phyloP scores from a whole-genome alignment of 1,140 invertebrate genomes.

The Agrypnia vestita region DNA sequence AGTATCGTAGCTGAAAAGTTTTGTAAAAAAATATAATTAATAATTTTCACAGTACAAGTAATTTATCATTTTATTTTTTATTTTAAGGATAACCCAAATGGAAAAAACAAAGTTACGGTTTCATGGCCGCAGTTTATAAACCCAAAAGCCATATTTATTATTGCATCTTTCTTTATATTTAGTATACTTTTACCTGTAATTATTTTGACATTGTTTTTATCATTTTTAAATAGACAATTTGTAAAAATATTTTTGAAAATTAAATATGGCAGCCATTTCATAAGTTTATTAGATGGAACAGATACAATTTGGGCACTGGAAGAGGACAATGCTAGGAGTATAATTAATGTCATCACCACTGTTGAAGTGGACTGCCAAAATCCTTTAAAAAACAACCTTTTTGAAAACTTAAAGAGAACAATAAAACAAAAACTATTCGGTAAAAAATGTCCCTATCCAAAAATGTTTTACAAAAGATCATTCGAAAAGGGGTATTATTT shows the following conservation, averaged over 20 bases:
- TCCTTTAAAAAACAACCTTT: conserved; percentile 42
- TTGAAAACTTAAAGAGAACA: conserved; percentile 47
- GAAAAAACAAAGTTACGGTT: conserved; percentile 52
- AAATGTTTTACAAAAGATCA: conserved; percentile 68
- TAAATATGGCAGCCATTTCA: conserved; percentile 65
- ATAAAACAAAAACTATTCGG: conserved; percentile 40
- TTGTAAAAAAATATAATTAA: not conserved
- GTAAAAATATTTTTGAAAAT: conserved; percentile 56
- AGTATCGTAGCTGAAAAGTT: not conserved
- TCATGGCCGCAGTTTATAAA: conserved; percentile 52
- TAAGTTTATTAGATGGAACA: conserved; percentile 69
- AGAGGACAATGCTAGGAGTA: conserved; percentile 65
- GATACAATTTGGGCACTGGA: conserved; percentile 74
- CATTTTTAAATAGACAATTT: conserved; percentile 63
- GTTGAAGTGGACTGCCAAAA: conserved; percentile 64
- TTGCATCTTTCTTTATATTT: conserved; percentile 61
- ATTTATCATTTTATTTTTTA: not conserved
- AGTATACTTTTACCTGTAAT: conserved; percentile 62
- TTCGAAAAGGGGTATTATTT: conserved; percentile 72
- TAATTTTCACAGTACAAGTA: not conserved
- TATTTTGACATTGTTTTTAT: conserved; percentile 60
- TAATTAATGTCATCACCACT: conserved; percentile 70
- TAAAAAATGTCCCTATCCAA: conserved; percentile 55
- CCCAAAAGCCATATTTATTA: conserved; percentile 58
- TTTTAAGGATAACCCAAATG: conserved; percentile 43